Conservation (phyloP, 2,797 vertebrate species). For the Lophotriccus pileatus region DNA sequence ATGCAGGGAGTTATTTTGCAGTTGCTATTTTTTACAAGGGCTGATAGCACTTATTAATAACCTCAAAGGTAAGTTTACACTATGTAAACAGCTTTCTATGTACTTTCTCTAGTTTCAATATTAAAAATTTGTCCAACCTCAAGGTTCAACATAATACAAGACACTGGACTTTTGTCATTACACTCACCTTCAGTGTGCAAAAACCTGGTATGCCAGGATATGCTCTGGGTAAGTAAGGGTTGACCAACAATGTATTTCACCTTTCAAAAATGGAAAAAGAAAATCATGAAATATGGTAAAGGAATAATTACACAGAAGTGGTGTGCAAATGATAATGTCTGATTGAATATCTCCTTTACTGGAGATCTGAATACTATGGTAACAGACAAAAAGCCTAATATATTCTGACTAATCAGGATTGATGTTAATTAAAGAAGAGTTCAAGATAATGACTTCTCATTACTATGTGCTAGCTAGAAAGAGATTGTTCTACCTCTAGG, state of each 20-base stretch:
- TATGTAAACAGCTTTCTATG: background rate
- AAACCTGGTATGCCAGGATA: background rate
- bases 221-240: background rate
- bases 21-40: background rate
- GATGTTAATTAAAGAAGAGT: slow-evolving; percentile 81
- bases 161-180: background rate
- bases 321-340: slow-evolving; percentile 64
- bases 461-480: slow-evolving; percentile 75
- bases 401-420: slow-evolving; percentile 80
- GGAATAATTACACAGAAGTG: slow-evolving; percentile 61
- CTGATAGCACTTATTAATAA: background rate
- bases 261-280: slow-evolving; percentile 19
- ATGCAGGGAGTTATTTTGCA: background rate
- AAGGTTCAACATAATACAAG: background rate
- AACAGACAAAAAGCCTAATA: slow-evolving; percentile 78
- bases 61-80: background rate
- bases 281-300: slow-evolving; percentile 44
- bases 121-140: background rate
- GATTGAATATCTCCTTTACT: slow-evolving; percentile 67
- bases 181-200: background rate
- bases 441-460: slow-evolving; percentile 80
- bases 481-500: slow-evolving; percentile 76
- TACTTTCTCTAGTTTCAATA: background rate
- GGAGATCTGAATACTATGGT: slow-evolving; percentile 62
- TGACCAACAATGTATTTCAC: slow-evolving; percentile 25